phyloP scores from a whole-genome alignment of 2,888 invertebrate species.

The Lydus trimaculatus region DNA sequence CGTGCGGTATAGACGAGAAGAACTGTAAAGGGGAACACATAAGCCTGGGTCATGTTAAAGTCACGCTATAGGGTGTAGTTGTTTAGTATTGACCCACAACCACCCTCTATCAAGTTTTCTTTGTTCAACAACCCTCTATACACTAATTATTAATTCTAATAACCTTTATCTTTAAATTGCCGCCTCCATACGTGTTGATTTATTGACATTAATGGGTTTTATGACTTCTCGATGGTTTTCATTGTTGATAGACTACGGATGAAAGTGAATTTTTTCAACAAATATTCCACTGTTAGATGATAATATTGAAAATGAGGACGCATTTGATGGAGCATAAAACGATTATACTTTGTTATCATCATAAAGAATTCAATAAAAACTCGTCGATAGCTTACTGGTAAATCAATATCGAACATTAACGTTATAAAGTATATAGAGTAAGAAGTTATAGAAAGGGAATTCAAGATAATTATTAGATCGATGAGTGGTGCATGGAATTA shows the following conservation, averaged over 20 bases:
- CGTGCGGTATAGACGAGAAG: slow-evolving; percentile 12
- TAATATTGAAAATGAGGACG: neutral
- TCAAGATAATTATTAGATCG: neutral
- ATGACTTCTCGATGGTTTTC: neutral
- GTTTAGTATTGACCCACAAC: slow-evolving; percentile 31
- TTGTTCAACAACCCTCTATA: slow-evolving; percentile 29
- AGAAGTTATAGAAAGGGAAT: neutral
- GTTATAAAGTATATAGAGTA: neutral
- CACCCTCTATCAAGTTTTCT: slow-evolving; percentile 19
- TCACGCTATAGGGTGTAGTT: slow-evolving; percentile 27
- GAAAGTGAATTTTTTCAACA: neutral
- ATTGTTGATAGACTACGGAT: neutral
- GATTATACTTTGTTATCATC: neutral
- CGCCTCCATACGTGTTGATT: neutral
- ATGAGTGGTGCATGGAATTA: neutral
- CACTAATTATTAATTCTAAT: slow-evolving; percentile 35
- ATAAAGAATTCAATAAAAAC: neutral
- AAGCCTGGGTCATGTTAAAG: slow-evolving; percentile 34
- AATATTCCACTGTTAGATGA: neutral
- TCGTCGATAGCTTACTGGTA: neutral
- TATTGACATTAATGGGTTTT: neutral
- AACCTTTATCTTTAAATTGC: slow-evolving; percentile 28
- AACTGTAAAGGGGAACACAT: slow-evolving; percentile 19
- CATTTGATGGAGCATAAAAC: neutral
- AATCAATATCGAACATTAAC: neutral